Evolutionary conservation across 2,113 vertebrate genomes (phyloP).

Genomic region (Crocuta crocuta): DNA sequence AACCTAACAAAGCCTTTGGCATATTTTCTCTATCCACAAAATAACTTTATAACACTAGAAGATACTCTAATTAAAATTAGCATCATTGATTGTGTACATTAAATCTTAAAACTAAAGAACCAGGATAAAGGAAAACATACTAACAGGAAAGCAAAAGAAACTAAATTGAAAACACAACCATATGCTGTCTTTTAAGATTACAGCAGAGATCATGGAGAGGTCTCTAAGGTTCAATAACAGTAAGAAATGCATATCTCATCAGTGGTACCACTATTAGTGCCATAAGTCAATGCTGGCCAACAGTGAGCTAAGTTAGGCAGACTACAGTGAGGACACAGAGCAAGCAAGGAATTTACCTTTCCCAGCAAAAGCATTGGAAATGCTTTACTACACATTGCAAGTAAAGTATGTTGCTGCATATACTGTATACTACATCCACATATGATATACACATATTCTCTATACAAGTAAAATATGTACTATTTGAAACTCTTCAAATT

Average conservation of each 20-base stretch:
- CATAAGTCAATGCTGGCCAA: not conserved
- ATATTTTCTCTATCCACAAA: slow-evolving; percentile 37
- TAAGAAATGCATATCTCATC: not conserved
- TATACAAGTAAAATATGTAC: not conserved
- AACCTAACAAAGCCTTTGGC: not conserved
- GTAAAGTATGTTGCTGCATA: not conserved
- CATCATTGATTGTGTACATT: not conserved
- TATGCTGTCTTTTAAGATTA: not conserved
- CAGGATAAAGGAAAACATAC: slow-evolving; percentile 44
- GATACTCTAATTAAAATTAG: slow-evolving; percentile 50
- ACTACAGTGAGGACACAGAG: not conserved
- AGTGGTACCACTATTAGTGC: not conserved
- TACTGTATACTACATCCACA: not conserved
- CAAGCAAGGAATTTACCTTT: slow-evolving; percentile 25
- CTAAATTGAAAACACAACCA: not conserved
- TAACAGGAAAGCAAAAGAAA: not conserved
- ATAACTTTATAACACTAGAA: slow-evolving; percentile 34
- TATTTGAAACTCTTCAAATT: slow-evolving; percentile 50
- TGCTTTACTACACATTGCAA: not conserved
- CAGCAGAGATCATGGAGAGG: not conserved
- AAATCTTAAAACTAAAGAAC: slow-evolving; percentile 46
- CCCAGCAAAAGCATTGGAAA: slow-evolving; percentile 45
- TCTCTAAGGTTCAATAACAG: not conserved
- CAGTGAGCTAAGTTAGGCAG: slow-evolving; percentile 40
- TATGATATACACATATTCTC: not conserved